Evolutionary conservation across 2,113 vertebrate species (phyloP).

Genomic region (Neogale vison): DNA sequence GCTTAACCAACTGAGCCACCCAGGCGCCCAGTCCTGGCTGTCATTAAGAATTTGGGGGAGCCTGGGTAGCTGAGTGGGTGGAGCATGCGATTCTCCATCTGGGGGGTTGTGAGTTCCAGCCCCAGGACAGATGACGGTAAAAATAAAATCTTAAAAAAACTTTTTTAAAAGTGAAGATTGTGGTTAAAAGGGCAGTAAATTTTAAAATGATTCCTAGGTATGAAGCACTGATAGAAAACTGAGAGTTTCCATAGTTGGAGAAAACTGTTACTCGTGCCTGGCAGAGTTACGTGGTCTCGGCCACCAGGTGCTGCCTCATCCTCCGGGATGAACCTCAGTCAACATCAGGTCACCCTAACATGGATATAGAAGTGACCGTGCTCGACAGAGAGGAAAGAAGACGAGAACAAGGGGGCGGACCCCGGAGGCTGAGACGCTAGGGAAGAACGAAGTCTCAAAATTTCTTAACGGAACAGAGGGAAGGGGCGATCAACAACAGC

Average conservation of each 20-base stretch:
- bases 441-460: rapidly evolving
- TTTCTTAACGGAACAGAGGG: rapidly evolving
- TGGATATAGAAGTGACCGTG: rapidly evolving
- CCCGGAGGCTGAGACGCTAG: rapidly evolving
- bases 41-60: neutral
- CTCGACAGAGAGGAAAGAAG: rapidly evolving
- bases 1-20: too few species aligned
- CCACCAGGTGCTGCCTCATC: neutral
- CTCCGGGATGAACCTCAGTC: rapidly evolving
- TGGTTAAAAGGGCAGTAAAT: neutral
- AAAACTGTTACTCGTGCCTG: neutral
- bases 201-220: neutral
- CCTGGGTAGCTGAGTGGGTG: neutral
- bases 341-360: neutral
- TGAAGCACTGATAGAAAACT: rapidly evolving
- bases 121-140: neutral
- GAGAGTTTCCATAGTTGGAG: rapidly evolving
- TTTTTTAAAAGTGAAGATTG: neutral
- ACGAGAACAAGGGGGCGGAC: too few species aligned
- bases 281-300: rapidly evolving
- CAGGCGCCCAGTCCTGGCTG: too few species aligned
- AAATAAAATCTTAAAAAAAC: neutral
- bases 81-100: neutral
- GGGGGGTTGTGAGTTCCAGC: neutral
- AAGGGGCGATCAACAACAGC: too few species aligned